Evolutionary conservation across 2,113 vertebrate species (phyloP), one percentile per base, ranked within the genome.

Genomic region (Dryoscopus gambensis): DNA sequence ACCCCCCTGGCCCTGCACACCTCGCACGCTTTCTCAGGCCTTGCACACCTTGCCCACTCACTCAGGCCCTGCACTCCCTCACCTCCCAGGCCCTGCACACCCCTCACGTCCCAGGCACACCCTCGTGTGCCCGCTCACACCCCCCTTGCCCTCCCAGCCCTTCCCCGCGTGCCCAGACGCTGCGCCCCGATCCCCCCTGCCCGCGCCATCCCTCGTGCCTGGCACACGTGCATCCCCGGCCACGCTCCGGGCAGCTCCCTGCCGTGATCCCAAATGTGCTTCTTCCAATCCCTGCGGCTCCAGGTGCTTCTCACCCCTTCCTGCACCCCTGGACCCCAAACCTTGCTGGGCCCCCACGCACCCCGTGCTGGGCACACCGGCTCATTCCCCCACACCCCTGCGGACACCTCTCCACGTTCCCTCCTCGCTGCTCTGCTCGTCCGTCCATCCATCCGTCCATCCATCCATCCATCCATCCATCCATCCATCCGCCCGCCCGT

Each of bases 301-400:
- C 42, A 10, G 53, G 31, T 0, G 1, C 12, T 20, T 44, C 52
- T 55, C 60, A 44, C 7, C 33, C 15, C 16, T 50, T 46, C 15
- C 56, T 16, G 23, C 56, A 42, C 10, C 7, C 28, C 39, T 2
- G 1, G 3, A 73, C 5, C 33, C 35, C 65, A 65, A 52, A 56
- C 7, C n/a, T 42, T 42, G 59, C 59, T 73, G 18, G 25, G 7
- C 13, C 4, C 40, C 7, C 3, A 7, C n/a, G 2, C 1, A 0
- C 0, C 1, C 7, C 33, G 1, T 0, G 5, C 59, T 35, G 14
- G 44, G 44, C 50, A 35, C 3, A 1, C 9, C 0, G 1, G 15
- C 19, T 11, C 13, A 1, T 30, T 53, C 2, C 5, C 13, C 23
- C 11, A 1, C 16, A 68, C 5, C 35, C 47, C 59, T 55, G 74